These are phyloP conservation scores for Odontophorus gujanensis DNA, from an alignment of 2,113 vertebrate genomes.

Conservation along the genomic window DNA sequence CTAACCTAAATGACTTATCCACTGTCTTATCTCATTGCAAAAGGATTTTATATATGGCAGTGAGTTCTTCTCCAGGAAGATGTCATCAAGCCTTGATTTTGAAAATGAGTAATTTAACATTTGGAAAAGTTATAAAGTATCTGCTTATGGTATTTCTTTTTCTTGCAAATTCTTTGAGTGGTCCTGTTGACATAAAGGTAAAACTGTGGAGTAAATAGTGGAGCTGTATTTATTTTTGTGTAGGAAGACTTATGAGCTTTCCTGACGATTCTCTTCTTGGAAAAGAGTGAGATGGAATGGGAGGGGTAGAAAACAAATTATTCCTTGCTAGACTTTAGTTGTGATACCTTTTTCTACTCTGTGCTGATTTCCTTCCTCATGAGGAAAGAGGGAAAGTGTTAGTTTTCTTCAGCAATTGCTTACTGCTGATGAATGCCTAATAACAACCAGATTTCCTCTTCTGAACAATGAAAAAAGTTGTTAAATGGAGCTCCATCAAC, in stretches of 20 bases:
- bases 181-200: neutral
- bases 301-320: neutral
- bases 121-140: neutral
- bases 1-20: neutral
- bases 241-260: neutral
- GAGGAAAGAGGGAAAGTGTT: neutral
- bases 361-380: neutral
- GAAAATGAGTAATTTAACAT: neutral
- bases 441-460: neutral
- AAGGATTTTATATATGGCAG: neutral
- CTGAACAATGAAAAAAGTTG: neutral
- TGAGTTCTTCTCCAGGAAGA: neutral
- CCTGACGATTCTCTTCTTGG: neutral
- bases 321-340: neutral
- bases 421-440: neutral
- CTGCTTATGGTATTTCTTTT: neutral
- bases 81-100: neutral
- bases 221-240: neutral
- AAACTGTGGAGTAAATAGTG: neutral
- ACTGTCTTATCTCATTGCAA: fast-evolving
- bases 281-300: neutral
- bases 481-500: neutral
- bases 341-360: neutral
- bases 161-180: fast-evolving
- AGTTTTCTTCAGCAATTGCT: neutral